Base-by-base conservation (phyloP, 2,113 vertebrate genomes). In the Aldabrachelys gigantea region DNA sequence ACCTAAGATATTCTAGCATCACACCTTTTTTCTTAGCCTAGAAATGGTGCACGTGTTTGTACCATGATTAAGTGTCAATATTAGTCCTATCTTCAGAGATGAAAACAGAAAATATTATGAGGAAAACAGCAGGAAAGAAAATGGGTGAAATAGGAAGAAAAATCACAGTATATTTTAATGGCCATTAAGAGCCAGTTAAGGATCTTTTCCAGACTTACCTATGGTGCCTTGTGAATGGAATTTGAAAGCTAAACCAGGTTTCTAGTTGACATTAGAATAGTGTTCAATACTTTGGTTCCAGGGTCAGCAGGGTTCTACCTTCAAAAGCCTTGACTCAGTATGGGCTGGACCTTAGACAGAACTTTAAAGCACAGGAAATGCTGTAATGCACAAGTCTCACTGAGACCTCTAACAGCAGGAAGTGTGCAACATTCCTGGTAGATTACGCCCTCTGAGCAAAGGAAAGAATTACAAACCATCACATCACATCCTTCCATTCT, bases 401-500 rank as follows among this genome's bases (percentile, higher is more conserved):
- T 76, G 19, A 88, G 94, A 79, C 5, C 19, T 81, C 83, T 88
- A 80, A 14, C 92, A 87, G 85, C 79, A 95, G 93, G 94, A 97
- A 92, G 91, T 8, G 53, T 83, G 14, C 57, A 94, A 96, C 22
- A 76, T 76, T 76, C 72, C 41, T 44, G 41, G 38, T 44, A 44
- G 38, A 76, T 27, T 76, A 21, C 27, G 24, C 21, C 72, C 38
- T 76, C 22, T 13, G 6, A 44, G 38, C 85, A 91, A 95, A 25
- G 91, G 89, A 75, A 87, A 93, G 27, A 59, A 11, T 87, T 85
- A 79, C 0, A 4, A 65, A 47, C 59, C 49, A 80, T 75, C 90
- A 91, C 35, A 92, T 95, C 93, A 97, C 59, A 89, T 94, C 95
- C 94, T 94, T 59, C 83, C 84, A 89, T 78, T 83, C 87, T 89